Base-by-base conservation (phyloP, 2,113 vertebrate genomes). In the Galeopterus variegatus region DNA sequence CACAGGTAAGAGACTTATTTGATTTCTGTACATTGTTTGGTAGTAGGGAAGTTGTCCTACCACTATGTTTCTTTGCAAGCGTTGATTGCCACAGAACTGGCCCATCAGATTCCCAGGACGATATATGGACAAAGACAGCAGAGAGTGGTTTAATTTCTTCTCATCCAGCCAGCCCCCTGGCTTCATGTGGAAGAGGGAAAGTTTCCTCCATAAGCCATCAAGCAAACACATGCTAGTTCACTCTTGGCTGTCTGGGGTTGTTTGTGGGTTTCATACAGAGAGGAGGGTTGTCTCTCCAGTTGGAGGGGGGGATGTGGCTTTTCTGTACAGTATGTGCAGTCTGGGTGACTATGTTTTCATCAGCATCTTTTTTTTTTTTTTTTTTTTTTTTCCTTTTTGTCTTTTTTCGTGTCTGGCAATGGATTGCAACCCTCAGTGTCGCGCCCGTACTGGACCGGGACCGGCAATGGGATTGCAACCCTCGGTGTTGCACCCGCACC, bases 1-100 rank as follows among this genome's bases (percentile, higher is more conserved):
- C 99, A 88, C 99, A 99, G 99, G 99, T 99, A 98, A 60, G 98
- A 97, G 88, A 83, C 93, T 82, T 75, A 64, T 21, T 94, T 97
- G 64, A 93, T 93, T 96, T 94, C 41, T 89, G 31, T 79, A 48
- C 50, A 70, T 17, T 54, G 5, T 76, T 77, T 41, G 21, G 21
- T n/a, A 4, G 8, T 76, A 60, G 41, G 33, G 45, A 93, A 45
- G 52, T 58, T 86, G 28, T 82, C 33, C 19, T 41, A 24, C 17
- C n/a, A 64, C 21, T 76, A 31, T 84, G 33, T 41, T 80, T 36
- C 86, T 97, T 60, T 70, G 77, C 33, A 83, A 45, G 4, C 31
- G 12, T 56, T 90, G 76, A 73, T 87, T 0, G 0, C 19, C 23
- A 69, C 84, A 58, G 28, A 94, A 76, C 48, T 94, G 89, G 17